phyloP scores from a whole-genome alignment of 2,888 invertebrate genomes.

The Lasioglossum oenotherae region DNA sequence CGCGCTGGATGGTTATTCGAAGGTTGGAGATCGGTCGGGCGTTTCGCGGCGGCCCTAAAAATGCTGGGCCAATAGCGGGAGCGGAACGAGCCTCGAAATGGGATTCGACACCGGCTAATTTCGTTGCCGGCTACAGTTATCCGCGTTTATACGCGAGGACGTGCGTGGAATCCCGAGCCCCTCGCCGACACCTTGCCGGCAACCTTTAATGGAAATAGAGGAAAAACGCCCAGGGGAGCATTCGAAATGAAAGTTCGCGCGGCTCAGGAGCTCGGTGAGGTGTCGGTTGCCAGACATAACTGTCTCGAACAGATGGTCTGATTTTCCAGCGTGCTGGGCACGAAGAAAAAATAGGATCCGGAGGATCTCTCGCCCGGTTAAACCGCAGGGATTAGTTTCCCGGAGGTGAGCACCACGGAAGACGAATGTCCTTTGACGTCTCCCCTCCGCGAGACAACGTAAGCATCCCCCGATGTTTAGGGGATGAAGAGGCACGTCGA shows the following conservation, averaged over 20 bases:
- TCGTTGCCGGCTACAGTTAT: conserved; percentile 12
- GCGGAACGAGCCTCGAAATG: conserved; percentile 3
- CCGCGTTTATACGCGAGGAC: conserved; percentile 16
- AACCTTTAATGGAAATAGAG: conserved; percentile 32
- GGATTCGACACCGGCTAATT: conserved; percentile 32
- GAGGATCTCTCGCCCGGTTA: conserved; percentile 17
- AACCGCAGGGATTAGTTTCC: conserved; percentile 44
- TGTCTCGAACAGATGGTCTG: conserved; percentile 73
- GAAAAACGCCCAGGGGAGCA: conserved; percentile 28
- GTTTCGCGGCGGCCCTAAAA: background rate
- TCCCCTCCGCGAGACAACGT: conserved; percentile 3
- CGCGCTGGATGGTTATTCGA: too few species aligned
- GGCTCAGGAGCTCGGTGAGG: conserved; percentile 40
- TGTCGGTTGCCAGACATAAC: conserved; percentile 68
- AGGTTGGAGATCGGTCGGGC: background rate
- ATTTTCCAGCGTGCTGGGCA: conserved; percentile 72
- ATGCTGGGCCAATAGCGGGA: background rate
- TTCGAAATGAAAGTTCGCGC: conserved; percentile 52
- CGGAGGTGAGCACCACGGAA: background rate
- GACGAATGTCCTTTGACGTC: conserved; percentile 41
- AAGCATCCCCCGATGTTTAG: conserved; percentile 18
- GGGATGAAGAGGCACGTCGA: background rate
- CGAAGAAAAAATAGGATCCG: conserved; percentile 38
- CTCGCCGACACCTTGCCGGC: background rate
- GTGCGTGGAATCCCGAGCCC: conserved; percentile 13